These are phyloP conservation scores for Myanophis thanlyinensis DNA, from an alignment of 2,113 vertebrate species.

Conservation along the genomic window DNA sequence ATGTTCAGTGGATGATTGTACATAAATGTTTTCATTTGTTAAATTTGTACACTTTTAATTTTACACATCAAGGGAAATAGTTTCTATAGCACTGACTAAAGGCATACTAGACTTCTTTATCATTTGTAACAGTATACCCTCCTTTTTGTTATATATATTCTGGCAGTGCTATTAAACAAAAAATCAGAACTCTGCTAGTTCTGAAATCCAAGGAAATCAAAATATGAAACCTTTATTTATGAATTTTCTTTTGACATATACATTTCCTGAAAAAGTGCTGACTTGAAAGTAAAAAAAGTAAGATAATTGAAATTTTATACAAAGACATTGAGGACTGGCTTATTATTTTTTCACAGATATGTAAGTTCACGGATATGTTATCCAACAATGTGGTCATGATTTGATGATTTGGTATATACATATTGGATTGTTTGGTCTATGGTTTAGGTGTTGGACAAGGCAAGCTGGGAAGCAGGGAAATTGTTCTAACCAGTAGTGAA, in stretches of 20 bases:
- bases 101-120: conserved; percentile 61
- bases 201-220: conserved; percentile 71
- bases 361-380: conserved; percentile 49
- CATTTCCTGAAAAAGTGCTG: conserved; percentile 59
- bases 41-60: conserved; percentile 18
- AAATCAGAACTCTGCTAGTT: conserved; percentile 45
- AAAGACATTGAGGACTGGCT: conserved; percentile 15
- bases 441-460: neutral
- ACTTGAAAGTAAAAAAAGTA: conserved; percentile 52
- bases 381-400: conserved; percentile 8
- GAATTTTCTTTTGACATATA: conserved; percentile 65
- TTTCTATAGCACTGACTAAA: conserved; percentile 52
- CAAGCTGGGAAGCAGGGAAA: neutral
- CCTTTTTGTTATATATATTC: conserved; percentile 52
- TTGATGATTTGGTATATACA: neutral
- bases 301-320: conserved; percentile 55
- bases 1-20: neutral
- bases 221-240: conserved; percentile 65
- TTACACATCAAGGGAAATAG: conserved; percentile 49
- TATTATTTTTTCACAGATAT: conserved; percentile 29
- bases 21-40: neutral
- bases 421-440: conserved; percentile 11
- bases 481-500: too few relatives aligned
- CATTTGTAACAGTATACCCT: conserved; percentile 67
- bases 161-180: conserved; percentile 61